These are phyloP conservation scores for Epistrophe grossulariae DNA, from an alignment of 2,888 invertebrate genomes.

Conservation along the genomic window DNA sequence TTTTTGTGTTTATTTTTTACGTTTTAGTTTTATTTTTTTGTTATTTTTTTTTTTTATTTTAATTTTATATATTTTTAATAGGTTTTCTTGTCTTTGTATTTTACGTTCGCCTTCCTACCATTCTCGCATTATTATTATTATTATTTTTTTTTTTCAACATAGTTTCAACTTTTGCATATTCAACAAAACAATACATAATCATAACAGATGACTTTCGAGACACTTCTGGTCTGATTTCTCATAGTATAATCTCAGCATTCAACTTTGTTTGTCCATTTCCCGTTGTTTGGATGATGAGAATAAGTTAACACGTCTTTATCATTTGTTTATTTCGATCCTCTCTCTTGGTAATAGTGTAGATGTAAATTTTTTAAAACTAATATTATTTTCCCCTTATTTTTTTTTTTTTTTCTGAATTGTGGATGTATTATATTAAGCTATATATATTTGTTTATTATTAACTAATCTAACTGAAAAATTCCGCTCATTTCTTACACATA, in stretches of 20 bases:
- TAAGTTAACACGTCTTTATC: slow-evolving; percentile 40
- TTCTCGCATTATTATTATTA: slow-evolving; percentile 54
- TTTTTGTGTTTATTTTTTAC: slow-evolving; percentile 73
- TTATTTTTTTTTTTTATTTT: slow-evolving; percentile 69
- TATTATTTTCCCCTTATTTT: slow-evolving; percentile 36
- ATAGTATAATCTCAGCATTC: slow-evolving; percentile 59
- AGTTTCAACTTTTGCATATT: slow-evolving; percentile 71
- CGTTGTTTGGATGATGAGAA: slow-evolving; percentile 46
- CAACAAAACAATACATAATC: slow-evolving; percentile 72
- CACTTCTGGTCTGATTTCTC: slow-evolving; percentile 54
- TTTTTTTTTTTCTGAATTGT: slow-evolving; percentile 42
- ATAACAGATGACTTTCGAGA: slow-evolving; percentile 71
- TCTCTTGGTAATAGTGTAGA: slow-evolving; percentile 43
- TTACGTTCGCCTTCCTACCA: slow-evolving; percentile 63
- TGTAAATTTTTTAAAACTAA: slow-evolving; percentile 35
- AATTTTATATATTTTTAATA: slow-evolving; percentile 76
- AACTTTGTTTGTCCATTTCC: slow-evolving; percentile 48
- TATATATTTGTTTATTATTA: slow-evolving; percentile 39
- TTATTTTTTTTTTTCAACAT: slow-evolving; percentile 56
- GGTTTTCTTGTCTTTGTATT: slow-evolving; percentile 71
- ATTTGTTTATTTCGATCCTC: slow-evolving; percentile 43
- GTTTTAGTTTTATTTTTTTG: slow-evolving; percentile 78
- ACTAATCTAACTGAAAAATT: slow-evolving; percentile 69
- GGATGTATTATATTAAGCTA: slow-evolving; percentile 39
- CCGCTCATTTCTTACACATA: slow-evolving; percentile 56